Percentiles rank a stretch among this genome's conserved stretches.
Evolutionary conservation across 2,113 vertebrate species (phyloP).

Genomic region (Apodemus speciosus): DNA sequence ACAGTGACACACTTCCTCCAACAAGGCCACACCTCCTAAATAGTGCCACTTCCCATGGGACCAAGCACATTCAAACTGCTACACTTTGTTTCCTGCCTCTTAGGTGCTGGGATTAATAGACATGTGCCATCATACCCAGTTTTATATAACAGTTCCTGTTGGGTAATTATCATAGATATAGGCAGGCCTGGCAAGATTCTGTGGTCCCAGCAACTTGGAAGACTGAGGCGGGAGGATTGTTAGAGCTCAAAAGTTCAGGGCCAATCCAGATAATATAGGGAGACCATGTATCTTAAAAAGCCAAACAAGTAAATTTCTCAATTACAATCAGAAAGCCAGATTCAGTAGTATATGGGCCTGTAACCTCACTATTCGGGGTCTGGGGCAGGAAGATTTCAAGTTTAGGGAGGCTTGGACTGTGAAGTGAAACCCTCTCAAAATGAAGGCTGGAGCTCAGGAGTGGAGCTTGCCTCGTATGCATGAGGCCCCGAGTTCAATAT

Average conservation of each 20-base stretch:
- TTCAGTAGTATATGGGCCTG: neutral
- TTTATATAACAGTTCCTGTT: neutral
- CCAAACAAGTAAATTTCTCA: neutral
- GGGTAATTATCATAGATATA: neutral
- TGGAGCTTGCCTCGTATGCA: neutral
- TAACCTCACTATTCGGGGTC: neutral
- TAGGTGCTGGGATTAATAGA: neutral
- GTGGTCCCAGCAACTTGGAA: neutral
- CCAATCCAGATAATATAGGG: neutral
- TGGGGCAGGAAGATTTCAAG: neutral
- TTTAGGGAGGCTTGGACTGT: neutral
- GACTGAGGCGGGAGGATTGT: neutral
- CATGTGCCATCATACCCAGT: no score
- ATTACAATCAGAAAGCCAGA: neutral
- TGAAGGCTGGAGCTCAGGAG: no score
- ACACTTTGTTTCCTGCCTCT: neutral
- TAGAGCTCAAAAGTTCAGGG: neutral
- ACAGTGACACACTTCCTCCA: no score
- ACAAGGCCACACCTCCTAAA: no score
- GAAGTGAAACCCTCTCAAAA: neutral
- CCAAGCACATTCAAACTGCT: no score
- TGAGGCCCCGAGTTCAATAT: no score
- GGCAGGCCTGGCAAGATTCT: neutral
- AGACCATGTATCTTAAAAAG: neutral
- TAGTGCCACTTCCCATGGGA: no score